Evolutionary conservation across 2,797 vertebrate genomes (phyloP).

Genomic region (Onychomys leucogaster): DNA sequence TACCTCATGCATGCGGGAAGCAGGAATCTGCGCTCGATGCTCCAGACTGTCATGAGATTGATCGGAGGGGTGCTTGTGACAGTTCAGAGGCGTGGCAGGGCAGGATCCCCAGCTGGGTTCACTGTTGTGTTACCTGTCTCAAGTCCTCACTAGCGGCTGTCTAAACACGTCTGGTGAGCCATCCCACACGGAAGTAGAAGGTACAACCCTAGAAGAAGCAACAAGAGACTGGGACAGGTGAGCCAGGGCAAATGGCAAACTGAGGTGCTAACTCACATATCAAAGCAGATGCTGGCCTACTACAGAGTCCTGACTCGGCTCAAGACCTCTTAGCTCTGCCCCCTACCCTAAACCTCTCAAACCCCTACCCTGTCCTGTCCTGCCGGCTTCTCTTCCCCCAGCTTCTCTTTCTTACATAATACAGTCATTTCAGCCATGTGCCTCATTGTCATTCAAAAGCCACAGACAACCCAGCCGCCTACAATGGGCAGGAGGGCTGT

Average conservation of each 20-base stretch:
- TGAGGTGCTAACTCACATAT: background rate
- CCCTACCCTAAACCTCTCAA: background rate
- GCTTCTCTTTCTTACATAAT: background rate
- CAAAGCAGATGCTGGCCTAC: background rate
- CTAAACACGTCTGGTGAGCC: background rate
- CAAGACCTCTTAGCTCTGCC: background rate
- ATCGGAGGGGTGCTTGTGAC: no score
- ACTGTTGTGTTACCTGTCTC: background rate
- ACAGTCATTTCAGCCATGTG: background rate
- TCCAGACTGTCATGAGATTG: background rate
- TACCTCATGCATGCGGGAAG: background rate
- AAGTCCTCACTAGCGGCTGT: background rate
- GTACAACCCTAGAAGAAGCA: background rate
- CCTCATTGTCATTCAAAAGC: background rate
- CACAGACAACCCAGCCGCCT: background rate
- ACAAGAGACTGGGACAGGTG: background rate
- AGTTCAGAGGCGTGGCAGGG: background rate
- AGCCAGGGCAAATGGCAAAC: no score
- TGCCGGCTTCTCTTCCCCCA: accelerated
- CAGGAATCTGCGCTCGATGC: background rate
- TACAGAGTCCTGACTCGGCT: background rate
- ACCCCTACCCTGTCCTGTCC: accelerated
- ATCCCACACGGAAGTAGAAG: background rate
- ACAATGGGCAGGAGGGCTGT: background rate
- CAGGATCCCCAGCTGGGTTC: background rate